A percentile compares a stretch with the other conserved stretches of the same genome.
Conservation (phyloP, 1,140 invertebrate genomes). For the Hyles vespertilio region DNA sequence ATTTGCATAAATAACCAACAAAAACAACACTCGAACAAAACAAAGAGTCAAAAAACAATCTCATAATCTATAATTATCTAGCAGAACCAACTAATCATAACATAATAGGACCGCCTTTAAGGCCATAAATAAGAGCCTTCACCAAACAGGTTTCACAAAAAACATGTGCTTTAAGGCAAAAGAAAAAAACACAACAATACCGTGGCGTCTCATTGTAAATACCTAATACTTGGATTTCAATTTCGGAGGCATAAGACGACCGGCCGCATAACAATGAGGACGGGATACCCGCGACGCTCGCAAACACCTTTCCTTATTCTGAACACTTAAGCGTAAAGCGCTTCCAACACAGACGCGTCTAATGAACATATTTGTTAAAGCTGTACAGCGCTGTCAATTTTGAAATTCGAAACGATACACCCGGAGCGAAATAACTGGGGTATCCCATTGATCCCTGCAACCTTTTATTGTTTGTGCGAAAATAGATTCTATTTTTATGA, state of each 20-base stretch:
- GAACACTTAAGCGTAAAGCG: slow-evolving; percentile 32
- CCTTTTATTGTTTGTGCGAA: slow-evolving; percentile 10
- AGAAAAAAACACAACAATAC: slow-evolving; percentile 28
- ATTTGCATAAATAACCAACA: not conserved
- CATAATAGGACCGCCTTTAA: slow-evolving; percentile 44
- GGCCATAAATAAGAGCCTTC: slow-evolving; percentile 35
- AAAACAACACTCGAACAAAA: slow-evolving; percentile 2
- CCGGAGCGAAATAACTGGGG: slow-evolving; percentile 55
- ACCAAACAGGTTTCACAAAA: slow-evolving; percentile 29
- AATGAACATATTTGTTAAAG: slow-evolving; percentile 13
- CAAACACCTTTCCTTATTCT: slow-evolving; percentile 38
- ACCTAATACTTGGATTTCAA: slow-evolving; percentile 47
- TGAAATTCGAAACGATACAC: slow-evolving; percentile 33
- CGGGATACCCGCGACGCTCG: slow-evolving; percentile 45
- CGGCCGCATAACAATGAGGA: slow-evolving; percentile 46
- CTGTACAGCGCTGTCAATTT: slow-evolving; percentile 28
- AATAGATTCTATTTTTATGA: slow-evolving; percentile 9
- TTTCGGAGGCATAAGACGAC: slow-evolving; percentile 41
- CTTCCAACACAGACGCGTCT: slow-evolving; percentile 20
- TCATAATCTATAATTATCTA: slow-evolving; percentile 52
- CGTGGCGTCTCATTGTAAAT: slow-evolving; percentile 43
- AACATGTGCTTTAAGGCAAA: slow-evolving; percentile 26
- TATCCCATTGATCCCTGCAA: slow-evolving; percentile 46
- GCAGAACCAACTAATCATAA: slow-evolving; percentile 41
- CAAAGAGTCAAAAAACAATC: slow-evolving; percentile 4